A percentile compares a stretch with the other conserved stretches of the same genome.
These are phyloP conservation scores for Tenthredo notha DNA, from an alignment of 2,888 invertebrate species.

Conservation along the genomic window DNA sequence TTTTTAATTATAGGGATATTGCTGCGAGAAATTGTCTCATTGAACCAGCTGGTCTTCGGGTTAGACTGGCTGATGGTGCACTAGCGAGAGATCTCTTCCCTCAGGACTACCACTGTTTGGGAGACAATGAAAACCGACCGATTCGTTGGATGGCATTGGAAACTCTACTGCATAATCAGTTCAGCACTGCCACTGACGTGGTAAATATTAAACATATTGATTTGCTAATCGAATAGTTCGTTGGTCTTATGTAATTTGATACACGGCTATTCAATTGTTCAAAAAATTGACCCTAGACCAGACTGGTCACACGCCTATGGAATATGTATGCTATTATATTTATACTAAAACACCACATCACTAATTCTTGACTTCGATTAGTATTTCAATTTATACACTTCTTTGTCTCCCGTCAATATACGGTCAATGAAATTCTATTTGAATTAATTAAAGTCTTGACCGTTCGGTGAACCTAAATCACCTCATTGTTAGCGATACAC, in stretches of 20 bases:
- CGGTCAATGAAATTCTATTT: background rate
- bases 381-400: conserved; percentile 3
- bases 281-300: background rate
- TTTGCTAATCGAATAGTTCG: conserved; percentile 9
- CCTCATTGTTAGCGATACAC: background rate
- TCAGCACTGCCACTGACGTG: conserved; percentile 93
- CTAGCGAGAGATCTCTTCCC: conserved; percentile 95
- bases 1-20: conserved; percentile 83
- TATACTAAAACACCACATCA: conserved; percentile 28
- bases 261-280: conserved; percentile 36
- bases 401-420: background rate
- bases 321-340: conserved; percentile 60
- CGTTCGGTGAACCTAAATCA: background rate
- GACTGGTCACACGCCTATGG: background rate
- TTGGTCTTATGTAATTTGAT: background rate
- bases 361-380: conserved; percentile 61
- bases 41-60: conserved; percentile 83
- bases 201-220: conserved; percentile 77
- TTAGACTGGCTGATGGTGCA: conserved; percentile 93
- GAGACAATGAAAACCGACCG: conserved; percentile 95
- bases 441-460: conserved; percentile 1
- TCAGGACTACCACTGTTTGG: conserved; percentile 95
- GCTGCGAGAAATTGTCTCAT: conserved; percentile 93
- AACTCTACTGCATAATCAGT: conserved; percentile 89
- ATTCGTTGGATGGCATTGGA: conserved; percentile 97